Percentiles rank a stretch among this genome's conserved stretches.
Conservation (phyloP, 37 sponge, comb jelly and placozoan genomes). For the Cladorhizidae sp. region DNA sequence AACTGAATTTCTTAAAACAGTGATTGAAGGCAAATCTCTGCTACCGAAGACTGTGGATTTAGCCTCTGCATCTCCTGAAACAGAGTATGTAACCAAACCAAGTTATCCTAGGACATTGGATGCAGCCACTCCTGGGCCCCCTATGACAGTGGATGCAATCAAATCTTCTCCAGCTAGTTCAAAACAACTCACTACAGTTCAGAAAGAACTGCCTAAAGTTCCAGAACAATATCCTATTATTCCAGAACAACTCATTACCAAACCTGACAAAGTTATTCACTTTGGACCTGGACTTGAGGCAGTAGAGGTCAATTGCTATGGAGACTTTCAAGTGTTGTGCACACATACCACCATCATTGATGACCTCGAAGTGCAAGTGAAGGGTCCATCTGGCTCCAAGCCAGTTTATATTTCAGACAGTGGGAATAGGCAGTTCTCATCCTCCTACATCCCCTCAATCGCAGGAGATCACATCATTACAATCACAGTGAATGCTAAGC, state of each 20-base stretch:
- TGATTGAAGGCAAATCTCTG: too few species aligned
- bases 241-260: not conserved
- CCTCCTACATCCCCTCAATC: constrained; percentile 62
- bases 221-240: not conserved
- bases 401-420: constrained; percentile 58
- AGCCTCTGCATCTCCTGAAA: too few species aligned
- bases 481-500: constrained; percentile 72
- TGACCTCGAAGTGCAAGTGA: constrained; percentile 64
- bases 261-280: constrained; percentile 41
- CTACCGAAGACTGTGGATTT: too few species aligned
- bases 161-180: too few species aligned
- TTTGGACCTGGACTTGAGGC: constrained; percentile 81
- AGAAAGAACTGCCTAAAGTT: too few species aligned
- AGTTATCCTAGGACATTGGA: too few species aligned
- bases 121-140: too few species aligned
- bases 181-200: too few species aligned
- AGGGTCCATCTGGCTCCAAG: constrained; percentile 76
- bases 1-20: too few species aligned
- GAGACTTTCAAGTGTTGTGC: constrained; percentile 75
- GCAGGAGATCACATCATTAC: constrained; percentile 80
- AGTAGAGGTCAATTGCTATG: constrained; percentile 68
- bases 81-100: too few species aligned
- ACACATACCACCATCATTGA: constrained; percentile 43
- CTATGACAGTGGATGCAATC: too few species aligned
- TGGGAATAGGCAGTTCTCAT: constrained; percentile 81